Conservation (phyloP, 2,113 vertebrate species). For the Ariopsis seemanni region DNA sequence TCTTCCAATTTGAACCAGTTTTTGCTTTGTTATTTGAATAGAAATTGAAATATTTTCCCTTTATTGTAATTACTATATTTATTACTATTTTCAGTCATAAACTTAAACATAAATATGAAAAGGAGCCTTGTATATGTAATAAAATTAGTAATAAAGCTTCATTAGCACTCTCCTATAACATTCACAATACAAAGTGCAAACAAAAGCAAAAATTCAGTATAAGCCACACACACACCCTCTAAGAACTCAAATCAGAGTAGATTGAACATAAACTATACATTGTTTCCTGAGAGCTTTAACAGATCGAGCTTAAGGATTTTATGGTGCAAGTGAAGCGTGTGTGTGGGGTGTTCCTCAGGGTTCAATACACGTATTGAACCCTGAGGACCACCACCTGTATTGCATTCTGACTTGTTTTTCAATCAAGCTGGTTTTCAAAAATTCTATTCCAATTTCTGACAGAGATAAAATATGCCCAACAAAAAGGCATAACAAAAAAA, state of each 20-base stretch:
- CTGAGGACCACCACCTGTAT: too few relatives aligned
- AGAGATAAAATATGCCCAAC: too few relatives aligned
- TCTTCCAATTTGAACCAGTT: neutral
- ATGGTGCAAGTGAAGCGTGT: slow-evolving; percentile 42
- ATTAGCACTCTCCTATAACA: slow-evolving; percentile 3
- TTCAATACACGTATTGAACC: slow-evolving; percentile 50
- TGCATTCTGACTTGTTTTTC: too few relatives aligned
- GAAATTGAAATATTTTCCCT: too few relatives aligned
- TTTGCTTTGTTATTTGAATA: neutral
- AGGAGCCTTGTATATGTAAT: neutral
- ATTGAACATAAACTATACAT: neutral
- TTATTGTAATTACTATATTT: neutral
- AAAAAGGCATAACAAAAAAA: too few relatives aligned
- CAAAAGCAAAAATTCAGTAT: neutral
- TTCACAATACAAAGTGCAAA: neutral
- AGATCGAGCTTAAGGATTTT: neutral
- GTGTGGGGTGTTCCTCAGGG: slow-evolving; percentile 61
- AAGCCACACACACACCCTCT: neutral
- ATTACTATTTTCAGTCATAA: neutral
- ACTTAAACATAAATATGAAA: neutral
- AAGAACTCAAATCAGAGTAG: neutral
- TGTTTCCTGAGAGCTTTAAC: slow-evolving; percentile 10
- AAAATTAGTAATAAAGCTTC: neutral
- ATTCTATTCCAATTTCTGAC: neutral
- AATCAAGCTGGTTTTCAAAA: neutral